Conservation (phyloP, 2,888 invertebrate species). For the Eupsilia transversa region DNA sequence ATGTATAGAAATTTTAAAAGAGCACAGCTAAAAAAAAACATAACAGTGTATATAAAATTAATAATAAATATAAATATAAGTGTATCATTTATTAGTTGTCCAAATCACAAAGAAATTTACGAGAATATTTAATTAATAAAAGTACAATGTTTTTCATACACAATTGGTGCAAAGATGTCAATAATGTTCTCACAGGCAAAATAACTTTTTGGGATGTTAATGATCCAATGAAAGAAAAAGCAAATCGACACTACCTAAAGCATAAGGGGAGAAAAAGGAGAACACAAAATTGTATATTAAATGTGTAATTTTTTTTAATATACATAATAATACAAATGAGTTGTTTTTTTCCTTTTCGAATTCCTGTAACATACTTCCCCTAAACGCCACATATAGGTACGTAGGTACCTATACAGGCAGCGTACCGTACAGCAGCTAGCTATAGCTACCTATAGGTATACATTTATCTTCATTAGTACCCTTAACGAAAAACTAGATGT, state of each 20-base stretch:
- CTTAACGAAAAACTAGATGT: too few species aligned
- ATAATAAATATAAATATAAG: not conserved
- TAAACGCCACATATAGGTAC: too few species aligned
- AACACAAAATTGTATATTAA: not conserved
- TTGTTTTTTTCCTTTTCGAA: too few species aligned
- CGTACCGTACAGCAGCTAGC: too few species aligned
- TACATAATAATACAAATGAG: too few species aligned
- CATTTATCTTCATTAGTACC: too few species aligned
- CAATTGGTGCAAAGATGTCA: constrained; percentile 35
- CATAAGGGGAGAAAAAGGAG: constrained; percentile 19
- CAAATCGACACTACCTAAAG: constrained; percentile 9
- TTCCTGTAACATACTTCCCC: too few species aligned
- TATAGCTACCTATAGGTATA: too few species aligned
- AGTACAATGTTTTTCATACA: constrained; percentile 23
- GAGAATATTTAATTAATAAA: constrained; percentile 26
- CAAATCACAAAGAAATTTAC: not conserved
- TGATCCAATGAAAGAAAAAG: constrained; percentile 20
- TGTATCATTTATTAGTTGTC: not conserved
- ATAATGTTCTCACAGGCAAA: constrained; percentile 35
- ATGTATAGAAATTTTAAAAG: not conserved
- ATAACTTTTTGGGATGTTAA: constrained; percentile 24
- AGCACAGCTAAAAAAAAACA: not conserved
- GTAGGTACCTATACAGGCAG: too few species aligned
- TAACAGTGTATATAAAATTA: not conserved
- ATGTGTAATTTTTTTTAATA: too few species aligned